phyloP scores from a whole-genome alignment of 1,140 invertebrate species.

The Drosophila quadrilineata region DNA sequence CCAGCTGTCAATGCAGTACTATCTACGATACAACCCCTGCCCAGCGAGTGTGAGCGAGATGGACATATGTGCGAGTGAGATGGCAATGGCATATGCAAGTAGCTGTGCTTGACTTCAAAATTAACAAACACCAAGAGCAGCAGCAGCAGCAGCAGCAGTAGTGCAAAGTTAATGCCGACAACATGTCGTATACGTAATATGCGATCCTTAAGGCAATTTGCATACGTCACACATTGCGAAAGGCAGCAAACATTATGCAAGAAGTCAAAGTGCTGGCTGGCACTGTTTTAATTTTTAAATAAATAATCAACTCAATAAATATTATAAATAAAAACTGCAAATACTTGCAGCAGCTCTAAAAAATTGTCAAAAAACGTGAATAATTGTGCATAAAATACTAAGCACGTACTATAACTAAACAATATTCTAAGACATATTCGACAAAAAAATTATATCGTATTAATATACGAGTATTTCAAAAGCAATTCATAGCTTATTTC shows the following conservation, averaged over 20 bases:
- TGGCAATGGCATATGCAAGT: slow-evolving; percentile 18
- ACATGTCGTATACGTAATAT: slow-evolving; percentile 44
- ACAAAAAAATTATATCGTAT: too few species aligned
- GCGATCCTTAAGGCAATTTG: slow-evolving; percentile 16
- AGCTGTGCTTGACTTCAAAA: slow-evolving; percentile 48
- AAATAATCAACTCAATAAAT: slow-evolving; percentile 37
- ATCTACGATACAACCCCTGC: neutral
- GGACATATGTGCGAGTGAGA: neutral
- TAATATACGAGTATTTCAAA: too few species aligned
- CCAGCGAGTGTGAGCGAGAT: neutral
- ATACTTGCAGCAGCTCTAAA: too few species aligned
- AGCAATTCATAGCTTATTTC: too few species aligned
- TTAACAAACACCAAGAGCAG: slow-evolving; percentile 57
- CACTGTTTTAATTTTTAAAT: slow-evolving; percentile 37
- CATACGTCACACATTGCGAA: neutral
- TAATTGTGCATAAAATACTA: slow-evolving; percentile 16
- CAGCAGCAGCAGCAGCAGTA: too few species aligned
- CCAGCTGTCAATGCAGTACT: slow-evolving; percentile 31
- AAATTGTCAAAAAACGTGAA: too few species aligned
- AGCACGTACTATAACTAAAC: slow-evolving; percentile 11
- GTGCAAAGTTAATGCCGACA: slow-evolving; percentile 23
- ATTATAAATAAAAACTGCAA: slow-evolving; percentile 37
- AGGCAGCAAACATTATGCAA: neutral
- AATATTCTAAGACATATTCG: too few species aligned
- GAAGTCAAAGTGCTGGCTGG: neutral